These are phyloP conservation scores for Drosophila lacertosa DNA, from an alignment of 1,140 invertebrate species.

Conservation along the genomic window DNA sequence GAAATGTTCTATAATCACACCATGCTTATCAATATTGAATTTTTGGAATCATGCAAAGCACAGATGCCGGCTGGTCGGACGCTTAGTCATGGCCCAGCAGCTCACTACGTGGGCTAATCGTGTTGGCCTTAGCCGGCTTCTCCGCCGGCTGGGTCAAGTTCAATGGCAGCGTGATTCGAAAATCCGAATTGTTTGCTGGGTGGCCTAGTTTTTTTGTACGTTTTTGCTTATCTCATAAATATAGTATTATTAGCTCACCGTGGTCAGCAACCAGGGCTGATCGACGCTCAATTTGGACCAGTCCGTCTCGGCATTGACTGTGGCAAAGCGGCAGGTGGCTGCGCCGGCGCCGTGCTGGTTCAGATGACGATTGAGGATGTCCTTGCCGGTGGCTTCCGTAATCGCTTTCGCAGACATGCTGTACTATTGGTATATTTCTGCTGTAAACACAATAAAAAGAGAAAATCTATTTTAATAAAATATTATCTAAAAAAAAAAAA, in stretches of 20 bases:
- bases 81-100: conserved; percentile 31
- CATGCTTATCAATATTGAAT: conserved; percentile 37
- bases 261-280: conserved; percentile 94
- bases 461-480: background rate
- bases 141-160: conserved; percentile 62
- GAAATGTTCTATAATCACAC: conserved; percentile 13
- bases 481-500: conserved; percentile 4
- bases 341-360: conserved; percentile 88
- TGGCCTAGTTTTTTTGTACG: conserved; percentile 12
- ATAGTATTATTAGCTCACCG: conserved; percentile 84
- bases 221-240: conserved; percentile 20
- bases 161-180: conserved; percentile 44
- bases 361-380: conserved; percentile 95
- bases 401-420: conserved; percentile 99
- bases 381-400: conserved; percentile 97
- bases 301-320: conserved; percentile 91
- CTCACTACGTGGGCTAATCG: conserved; percentile 24
- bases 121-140: conserved; percentile 22
- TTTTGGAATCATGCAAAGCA: conserved; percentile 40
- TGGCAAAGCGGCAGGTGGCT: conserved; percentile 92
- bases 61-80: conserved; percentile 22
- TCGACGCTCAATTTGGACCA: conserved; percentile 91
- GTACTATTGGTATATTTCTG: conserved; percentile 20
- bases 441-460: conserved; percentile 21
- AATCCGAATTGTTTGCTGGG: conserved; percentile 6